Evolutionary conservation across 2,888 invertebrate genomes (phyloP), one percentile per base, ranked within the genome.

Genomic region (Apodemia mormo): DNA sequence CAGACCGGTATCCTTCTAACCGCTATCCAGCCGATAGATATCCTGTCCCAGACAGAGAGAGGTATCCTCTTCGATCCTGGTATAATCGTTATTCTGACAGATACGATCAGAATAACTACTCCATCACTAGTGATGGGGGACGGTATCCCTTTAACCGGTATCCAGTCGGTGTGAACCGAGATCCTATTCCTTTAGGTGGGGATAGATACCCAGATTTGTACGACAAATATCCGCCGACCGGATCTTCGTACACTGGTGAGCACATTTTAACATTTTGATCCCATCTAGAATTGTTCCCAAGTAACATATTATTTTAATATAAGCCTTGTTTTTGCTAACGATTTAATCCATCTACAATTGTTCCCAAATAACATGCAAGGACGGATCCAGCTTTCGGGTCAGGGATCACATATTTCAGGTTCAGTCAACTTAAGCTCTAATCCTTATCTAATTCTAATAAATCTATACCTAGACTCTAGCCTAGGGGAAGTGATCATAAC

Each of bases 191-290:
- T 49, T 81, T 87, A 67, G 94, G 93, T 65, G 93, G 92, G 54
- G 91, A 92, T 77, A 90, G 94, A 76, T 92, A 92, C 80, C 93
- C 94, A 67, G 88, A 91, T 77, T 79, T 92, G 73, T 91, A 93
- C 82, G 94, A 94, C 78, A 93, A 94, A 83, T 94, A 94, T 92
- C 95, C 95, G 87, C 92, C 93, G 87, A 90, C 90, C 88, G 92
- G 92, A 87, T 89, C 92, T 74, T 91, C 92, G 80, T 92, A 89
- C 79, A 91, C 90, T 80, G 93, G 93, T 93, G 87, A 91, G 92
- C 86, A 86, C 77, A 54, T n/a, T 54, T 69, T 66, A 70, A 45
- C 58, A 29, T 64, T 43, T 22, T 30, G 6, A 54, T 54, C 8
- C 8, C 5, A 52, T 52, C n/a, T 52, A 52, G 7, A 14, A 52